Evolutionary conservation across 1,140 invertebrate genomes (phyloP), one percentile per base, ranked within the genome.

Genomic region (Tigriopus japonicus): DNA sequence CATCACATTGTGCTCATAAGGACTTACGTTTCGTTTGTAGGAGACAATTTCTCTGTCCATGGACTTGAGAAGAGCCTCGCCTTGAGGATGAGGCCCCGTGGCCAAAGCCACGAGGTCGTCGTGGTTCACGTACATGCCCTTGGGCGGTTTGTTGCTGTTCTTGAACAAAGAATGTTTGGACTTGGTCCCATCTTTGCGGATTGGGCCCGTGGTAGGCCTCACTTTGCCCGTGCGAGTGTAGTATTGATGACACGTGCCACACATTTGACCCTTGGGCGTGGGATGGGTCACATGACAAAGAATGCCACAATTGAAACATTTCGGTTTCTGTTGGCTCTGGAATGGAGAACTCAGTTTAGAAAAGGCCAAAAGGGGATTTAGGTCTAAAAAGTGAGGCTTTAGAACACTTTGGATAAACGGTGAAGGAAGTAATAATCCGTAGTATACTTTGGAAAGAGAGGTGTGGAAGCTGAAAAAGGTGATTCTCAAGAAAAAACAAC

Each of bases 71-170:
- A 91, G 83, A 66, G 85, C 80, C 67, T 86, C 85, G 67, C 82
- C 81, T 72, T 85, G 83, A 68, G 79, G 80, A 64, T 77, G 73
- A 63, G 80, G 74, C 68, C 76, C 75, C 51, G 80, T 81, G 41
- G 88, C 90, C 75, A 95, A 81, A 52, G 85, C 81, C 60, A 86
- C 81, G 67, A 96, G 78, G 77, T 95, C 92, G 72, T 95, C 91
- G 71, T 94, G 86, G 77, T 92, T 93, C 70, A 97, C 85, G 75
- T 91, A 88, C 84, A 98, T 93, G 71, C 92, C 92, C 64, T 86
- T 81, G 35, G 92, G 92, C 63, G 92, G 86, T 70, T 87, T 87
- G 68, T 88, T 80, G 74, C 91, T 91, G 76, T 89, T 74, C 66
- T 72, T 72, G 61, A 75, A 70, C 13, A 71, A 69, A 62, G 71